phyloP scores from a whole-genome alignment of 2,113 vertebrate species.

The Muscicapa adusta region DNA sequence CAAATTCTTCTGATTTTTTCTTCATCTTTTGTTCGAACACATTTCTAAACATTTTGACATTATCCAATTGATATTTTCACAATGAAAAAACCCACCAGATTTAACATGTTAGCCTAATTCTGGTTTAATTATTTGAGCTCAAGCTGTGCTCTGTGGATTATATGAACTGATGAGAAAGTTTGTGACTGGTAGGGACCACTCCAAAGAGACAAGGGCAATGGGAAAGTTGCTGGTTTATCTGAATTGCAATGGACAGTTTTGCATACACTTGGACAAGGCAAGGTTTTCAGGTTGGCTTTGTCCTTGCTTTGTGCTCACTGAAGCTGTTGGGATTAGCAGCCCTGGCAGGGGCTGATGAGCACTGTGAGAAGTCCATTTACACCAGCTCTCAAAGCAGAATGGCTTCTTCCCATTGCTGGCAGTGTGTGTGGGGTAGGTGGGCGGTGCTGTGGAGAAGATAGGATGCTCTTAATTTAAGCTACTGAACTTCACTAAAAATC shows the following conservation, averaged over 20 bases:
- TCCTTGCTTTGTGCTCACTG: background rate
- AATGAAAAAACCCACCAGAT: background rate
- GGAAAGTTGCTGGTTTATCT: background rate
- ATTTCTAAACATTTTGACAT: background rate
- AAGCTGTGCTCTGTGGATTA: background rate
- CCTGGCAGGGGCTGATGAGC: background rate
- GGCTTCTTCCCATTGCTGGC: background rate
- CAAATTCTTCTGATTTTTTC: background rate
- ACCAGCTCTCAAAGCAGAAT: background rate
- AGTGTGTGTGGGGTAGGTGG: accelerated
- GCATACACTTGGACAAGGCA: accelerated
- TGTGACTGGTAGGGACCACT: background rate
- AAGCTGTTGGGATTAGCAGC: background rate
- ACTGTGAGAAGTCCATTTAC: background rate
- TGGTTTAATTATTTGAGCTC: background rate
- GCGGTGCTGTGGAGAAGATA: background rate
- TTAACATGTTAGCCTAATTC: background rate
- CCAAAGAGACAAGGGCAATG: background rate
- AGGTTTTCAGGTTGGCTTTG: background rate
- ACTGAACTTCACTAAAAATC: background rate
- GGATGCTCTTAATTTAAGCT: background rate
- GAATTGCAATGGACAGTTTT: background rate
- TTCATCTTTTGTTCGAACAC: background rate
- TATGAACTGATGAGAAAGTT: background rate
- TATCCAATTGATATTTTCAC: background rate